Evolutionary conservation across 2,797 vertebrate species (phyloP).

Genomic region (Poecilia velifera): DNA sequence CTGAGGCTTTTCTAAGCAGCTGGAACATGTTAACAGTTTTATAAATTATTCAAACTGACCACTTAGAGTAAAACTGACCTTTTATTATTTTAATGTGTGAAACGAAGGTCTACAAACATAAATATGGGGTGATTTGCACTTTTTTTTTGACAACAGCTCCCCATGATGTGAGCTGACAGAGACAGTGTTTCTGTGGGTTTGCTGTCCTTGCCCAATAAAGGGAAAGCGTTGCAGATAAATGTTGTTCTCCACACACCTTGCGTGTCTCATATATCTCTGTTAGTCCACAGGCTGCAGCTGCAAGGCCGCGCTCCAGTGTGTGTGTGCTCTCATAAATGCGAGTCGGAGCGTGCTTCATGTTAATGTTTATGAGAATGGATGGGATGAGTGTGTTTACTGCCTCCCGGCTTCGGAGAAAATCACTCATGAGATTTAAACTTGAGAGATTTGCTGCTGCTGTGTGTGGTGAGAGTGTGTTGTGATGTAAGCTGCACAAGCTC

Average conservation of each 20-base stretch:
- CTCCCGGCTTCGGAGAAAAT: slow-evolving; percentile 17
- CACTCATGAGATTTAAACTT: slow-evolving; percentile 30
- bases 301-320: slow-evolving; percentile 62
- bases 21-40: slow-evolving; percentile 16
- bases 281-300: slow-evolving; percentile 66
- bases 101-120: not conserved
- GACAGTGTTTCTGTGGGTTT: slow-evolving; percentile 24
- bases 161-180: slow-evolving; percentile 18
- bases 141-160: slow-evolving; percentile 19
- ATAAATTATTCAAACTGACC: slow-evolving; percentile 37
- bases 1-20: slow-evolving; percentile 23
- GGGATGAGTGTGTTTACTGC: slow-evolving; percentile 28
- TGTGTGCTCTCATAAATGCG: slow-evolving; percentile 18
- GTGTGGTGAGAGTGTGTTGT: not conserved
- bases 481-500: slow-evolving; percentile 29
- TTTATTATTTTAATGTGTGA: not conserved
- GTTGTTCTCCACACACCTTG: slow-evolving; percentile 60
- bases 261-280: slow-evolving; percentile 74
- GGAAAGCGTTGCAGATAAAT: slow-evolving; percentile 57
- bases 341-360: slow-evolving; percentile 24
- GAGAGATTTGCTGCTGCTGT: slow-evolving; percentile 31
- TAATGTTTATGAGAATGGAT: slow-evolving; percentile 61
- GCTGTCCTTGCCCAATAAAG: slow-evolving; percentile 66
- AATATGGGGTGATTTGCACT: slow-evolving; percentile 12
- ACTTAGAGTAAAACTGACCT: not conserved